Conservation (phyloP, 2,797 vertebrate genomes). For the Numenius phaeopus region DNA sequence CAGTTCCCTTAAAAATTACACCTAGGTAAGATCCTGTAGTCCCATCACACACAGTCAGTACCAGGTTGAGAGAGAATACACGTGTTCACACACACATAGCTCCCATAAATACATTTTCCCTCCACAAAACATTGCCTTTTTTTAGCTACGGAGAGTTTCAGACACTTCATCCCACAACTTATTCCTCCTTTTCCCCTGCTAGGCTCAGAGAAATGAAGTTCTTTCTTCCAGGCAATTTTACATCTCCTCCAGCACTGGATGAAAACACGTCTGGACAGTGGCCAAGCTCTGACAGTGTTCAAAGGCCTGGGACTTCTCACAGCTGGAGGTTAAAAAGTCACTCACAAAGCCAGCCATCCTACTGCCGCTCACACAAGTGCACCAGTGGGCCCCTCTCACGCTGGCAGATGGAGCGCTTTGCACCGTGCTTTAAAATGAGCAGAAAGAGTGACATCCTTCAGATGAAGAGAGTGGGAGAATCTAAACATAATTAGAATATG, state of each 20-base stretch:
- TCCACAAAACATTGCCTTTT: background rate
- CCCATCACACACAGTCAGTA: background rate
- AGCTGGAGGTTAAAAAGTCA: slow-evolving; percentile 48
- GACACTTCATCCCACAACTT: background rate
- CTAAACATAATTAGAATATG: slow-evolving; percentile 70
- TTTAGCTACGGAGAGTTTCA: background rate
- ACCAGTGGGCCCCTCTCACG: slow-evolving; percentile 14
- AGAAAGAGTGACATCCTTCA: slow-evolving; percentile 55
- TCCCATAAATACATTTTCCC: background rate
- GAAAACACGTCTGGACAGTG: slow-evolving; percentile 47
- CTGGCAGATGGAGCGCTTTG: slow-evolving; percentile 48
- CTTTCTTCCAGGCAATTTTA: background rate
- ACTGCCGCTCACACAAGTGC: slow-evolving; percentile 28
- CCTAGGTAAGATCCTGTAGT: background rate
- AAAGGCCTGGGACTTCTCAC: slow-evolving; percentile 50
- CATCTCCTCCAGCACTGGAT: slow-evolving; percentile 16
- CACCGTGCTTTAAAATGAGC: slow-evolving; percentile 42
- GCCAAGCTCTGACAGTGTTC: slow-evolving; percentile 50
- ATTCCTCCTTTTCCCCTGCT: background rate
- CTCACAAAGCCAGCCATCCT: slow-evolving; percentile 43
- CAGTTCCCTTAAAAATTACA: background rate
- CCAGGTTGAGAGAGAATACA: background rate
- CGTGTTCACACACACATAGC: accelerated
- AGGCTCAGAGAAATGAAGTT: slow-evolving; percentile 6
- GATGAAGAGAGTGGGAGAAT: slow-evolving; percentile 54